Evolutionary conservation across 2,888 invertebrate genomes (phyloP), one percentile per base, ranked within the genome.

Genomic region (Hydraecia micacea): DNA sequence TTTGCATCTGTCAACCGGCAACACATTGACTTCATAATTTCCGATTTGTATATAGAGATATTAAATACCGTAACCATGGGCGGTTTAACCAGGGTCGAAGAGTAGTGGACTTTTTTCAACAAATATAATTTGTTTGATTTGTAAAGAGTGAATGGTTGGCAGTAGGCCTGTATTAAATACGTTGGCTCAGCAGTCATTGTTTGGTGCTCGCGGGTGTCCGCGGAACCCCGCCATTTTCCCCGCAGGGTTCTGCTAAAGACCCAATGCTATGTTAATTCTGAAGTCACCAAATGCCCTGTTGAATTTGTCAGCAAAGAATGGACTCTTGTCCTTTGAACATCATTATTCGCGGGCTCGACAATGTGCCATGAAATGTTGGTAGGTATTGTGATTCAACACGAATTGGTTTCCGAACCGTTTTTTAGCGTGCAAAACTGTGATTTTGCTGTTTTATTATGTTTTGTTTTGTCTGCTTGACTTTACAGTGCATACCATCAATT

Each of bases 71-170:
- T 80, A 84, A 83, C 89, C 88, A 87, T 88, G 87, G 89, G 88
- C 81, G 89, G 87, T 88, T 88, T 80, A 88, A 89, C 87, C 88
- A 87, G 89, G 77, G 92, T 93, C 92, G 91, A 92, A 91, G 91
- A 92, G 92, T 92, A 93, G 93, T 94, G 92, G 92, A 91, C 90
- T 93, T 95, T 94, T 95, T 95, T 93, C 92, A 92, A 94, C 93
- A 95, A 95, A 95, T 95, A 96, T 95, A 96, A 96, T 96, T 96
- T 96, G 95, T 96, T 95, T 96, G 95, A 96, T 95, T 96, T 96
- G 95, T 96, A 95, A 94, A 94, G 95, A 94, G 92, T 94, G 95
- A 95, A 95, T 95, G 91, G 94, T 89, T 90, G 87, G 86, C 83
- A 86, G 93, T 92, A 91, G 92, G 93, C 91, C 91, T 93, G 93